Conservation (phyloP, 2,888 invertebrate genomes). For the Drosophila aldrichi region DNA sequence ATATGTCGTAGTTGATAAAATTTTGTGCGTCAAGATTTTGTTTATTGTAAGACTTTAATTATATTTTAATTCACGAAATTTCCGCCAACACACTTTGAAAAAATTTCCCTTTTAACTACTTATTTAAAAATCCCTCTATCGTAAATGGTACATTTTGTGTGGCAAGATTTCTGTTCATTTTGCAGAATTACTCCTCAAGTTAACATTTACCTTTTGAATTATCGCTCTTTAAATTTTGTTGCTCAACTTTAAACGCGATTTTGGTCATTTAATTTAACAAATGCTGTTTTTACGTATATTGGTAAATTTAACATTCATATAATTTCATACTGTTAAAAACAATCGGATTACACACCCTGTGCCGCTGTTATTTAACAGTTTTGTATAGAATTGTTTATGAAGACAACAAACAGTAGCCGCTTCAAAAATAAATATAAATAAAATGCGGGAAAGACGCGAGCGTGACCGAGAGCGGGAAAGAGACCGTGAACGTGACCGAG, state of each 20-base stretch:
- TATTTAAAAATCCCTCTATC: not conserved
- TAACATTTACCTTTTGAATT: not conserved
- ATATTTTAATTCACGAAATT: not conserved
- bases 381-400: not conserved
- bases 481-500: conserved; percentile 30
- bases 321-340: not conserved
- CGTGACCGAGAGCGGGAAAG: conserved; percentile 59
- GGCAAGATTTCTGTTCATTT: not conserved
- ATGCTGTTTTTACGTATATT: not conserved
- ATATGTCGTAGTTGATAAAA: conserved; percentile 33
- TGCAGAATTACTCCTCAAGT: not conserved
- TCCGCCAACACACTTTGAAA: not conserved
- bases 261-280: not conserved
- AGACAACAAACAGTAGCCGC: not conserved
- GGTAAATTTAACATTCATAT: not conserved
- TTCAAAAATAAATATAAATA: conserved; percentile 4
- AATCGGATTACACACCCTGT: not conserved
- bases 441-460: conserved; percentile 65
- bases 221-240: too few relatives aligned
- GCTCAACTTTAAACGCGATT: not conserved
- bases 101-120: not conserved
- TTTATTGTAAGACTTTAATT: not conserved
- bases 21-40: not conserved
- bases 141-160: not conserved
- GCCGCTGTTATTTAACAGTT: conserved; percentile 8